Percentiles rank a stretch among this genome's conserved stretches.
These are phyloP conservation scores for Eulithis testata DNA, from an alignment of 2,888 invertebrate genomes.

Conservation along the genomic window DNA sequence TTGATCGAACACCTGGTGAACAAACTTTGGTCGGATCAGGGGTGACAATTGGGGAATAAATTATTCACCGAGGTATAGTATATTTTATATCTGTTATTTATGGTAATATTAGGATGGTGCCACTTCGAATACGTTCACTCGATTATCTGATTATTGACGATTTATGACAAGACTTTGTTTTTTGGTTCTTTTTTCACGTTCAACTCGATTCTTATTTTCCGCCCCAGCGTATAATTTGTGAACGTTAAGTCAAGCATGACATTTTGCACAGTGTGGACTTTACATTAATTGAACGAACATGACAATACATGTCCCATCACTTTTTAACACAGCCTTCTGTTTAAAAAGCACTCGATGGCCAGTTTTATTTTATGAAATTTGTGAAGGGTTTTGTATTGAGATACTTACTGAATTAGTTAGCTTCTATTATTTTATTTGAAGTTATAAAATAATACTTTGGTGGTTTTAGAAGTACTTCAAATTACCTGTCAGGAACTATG, in stretches of 20 bases:
- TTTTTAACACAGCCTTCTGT: conserved; percentile 16
- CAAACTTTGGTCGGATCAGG: conserved; percentile 52
- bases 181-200: conserved; percentile 47
- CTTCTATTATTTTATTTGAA: no score
- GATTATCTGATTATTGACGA: conserved; percentile 62
- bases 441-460: not conserved
- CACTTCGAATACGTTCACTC: conserved; percentile 60
- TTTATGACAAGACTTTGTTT: conserved; percentile 55
- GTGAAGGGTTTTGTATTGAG: not conserved
- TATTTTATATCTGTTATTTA: conserved; percentile 74
- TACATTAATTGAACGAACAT: conserved; percentile 30
- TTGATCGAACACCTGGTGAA: conserved; percentile 64
- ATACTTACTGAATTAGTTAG: no score
- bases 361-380: not conserved
- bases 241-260: conserved; percentile 42
- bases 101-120: conserved; percentile 64
- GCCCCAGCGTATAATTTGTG: conserved; percentile 47
- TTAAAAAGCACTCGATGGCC: conserved; percentile 20
- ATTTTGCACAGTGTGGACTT: conserved; percentile 43
- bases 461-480: conserved; percentile 6
- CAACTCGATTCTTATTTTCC: conserved; percentile 48
- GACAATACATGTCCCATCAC: conserved; percentile 25
- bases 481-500: conserved; percentile 24
- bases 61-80: conserved; percentile 72
- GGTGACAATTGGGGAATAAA: conserved; percentile 57